Evolutionary conservation across 2,888 invertebrate genomes (phyloP), one percentile per base, ranked within the genome.

Genomic region (Harpalus rufipes): DNA sequence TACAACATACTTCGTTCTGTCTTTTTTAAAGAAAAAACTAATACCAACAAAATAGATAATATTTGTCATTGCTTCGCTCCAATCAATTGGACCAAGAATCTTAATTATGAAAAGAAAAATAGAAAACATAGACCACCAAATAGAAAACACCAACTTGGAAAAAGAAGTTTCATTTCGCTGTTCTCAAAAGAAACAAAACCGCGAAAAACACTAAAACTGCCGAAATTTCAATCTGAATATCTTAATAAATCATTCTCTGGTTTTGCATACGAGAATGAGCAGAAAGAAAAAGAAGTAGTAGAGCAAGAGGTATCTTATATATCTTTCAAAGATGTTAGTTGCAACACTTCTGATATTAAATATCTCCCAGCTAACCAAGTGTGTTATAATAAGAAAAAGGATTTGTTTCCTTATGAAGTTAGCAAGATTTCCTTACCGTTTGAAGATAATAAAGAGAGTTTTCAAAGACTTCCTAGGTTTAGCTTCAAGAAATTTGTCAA

Each of bases 121-220:
- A 56, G 10, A 3, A 56, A 56, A n/a, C 12, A n/a, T 56, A 56
- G 14, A 56, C 12, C 14, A 14, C 16, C 59, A 18, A 2, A 12
- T n/a, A 59, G 7, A 59, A 59, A 18, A 59, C n/a, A 59, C 16
- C 10, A 59, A 59, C n/a, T 59, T 59, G 59, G 59, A 59, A 12
- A 51, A 10, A 51, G 12, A 51, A 32, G 32, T 32, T 32, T 32
- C 32, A 32, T 32, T 32, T 32, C 32, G 32, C 32, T 32, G 1
- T 32, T 5, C 32, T 32, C 5, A 5, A 32, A 32, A 32, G 32
- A 2, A 5, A 32, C 0, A 6, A 32, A 32, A 4, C 32, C 32
- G 32, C 32, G 32, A 32, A 32, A 32, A 32, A 0, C 5, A 5
- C 32, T 5, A 32, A 32, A 32, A 32, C 32, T 5, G 32, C 32